Base-by-base conservation (phyloP, 2,888 invertebrate species). In the Scaptomyza parva region DNA sequence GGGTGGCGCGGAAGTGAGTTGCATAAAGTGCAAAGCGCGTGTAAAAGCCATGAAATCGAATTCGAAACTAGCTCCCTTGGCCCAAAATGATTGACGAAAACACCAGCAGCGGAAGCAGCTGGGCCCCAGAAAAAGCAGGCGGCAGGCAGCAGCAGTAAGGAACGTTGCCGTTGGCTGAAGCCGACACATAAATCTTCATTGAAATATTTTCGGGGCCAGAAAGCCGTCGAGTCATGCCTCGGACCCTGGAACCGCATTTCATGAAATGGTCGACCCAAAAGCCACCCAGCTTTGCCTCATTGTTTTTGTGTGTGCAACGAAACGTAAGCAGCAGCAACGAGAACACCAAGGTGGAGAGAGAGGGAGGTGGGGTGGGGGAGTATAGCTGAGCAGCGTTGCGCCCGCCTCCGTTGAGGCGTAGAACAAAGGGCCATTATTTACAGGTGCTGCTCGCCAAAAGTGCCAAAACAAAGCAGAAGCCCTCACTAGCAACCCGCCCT, bases 41-140 rank as follows among this genome's bases (percentile, higher is more conserved):
- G 87, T 86, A 83, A 86, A 85, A 71, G 86, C 86, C 86, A 84
- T 85, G 86, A 84, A 84, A 87, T 87, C 80, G 85, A 71, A 81
- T 77, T 81, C 72, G 72, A 71, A 84, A 78, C 86, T 87, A 78
- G 72, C 87, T 64, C 51, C 41, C 14, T 24, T 30, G 26, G 30
- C 45, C 45, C 45, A 51, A 68, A 76, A 70, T 86, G 83, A 84
- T 86, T 84, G 83, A 84, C 84, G 84, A 84, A 86, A 86, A 77
- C 70, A 52, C 24, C 40, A 71, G 44, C 40, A 71, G 44, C 61
- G 71, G 76, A 65, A 74, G 71, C 76, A 70, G 65, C 62, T 69
- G 71, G 78, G 78, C 74, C 63, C 64, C 30, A 47, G 18, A 30
- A 30, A 39, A 50, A 58, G 37, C 12, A 30, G 48, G 69, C 60